These are phyloP conservation scores for Drosophila engyochracea DNA, from an alignment of 2,888 invertebrate species.

Conservation along the genomic window DNA sequence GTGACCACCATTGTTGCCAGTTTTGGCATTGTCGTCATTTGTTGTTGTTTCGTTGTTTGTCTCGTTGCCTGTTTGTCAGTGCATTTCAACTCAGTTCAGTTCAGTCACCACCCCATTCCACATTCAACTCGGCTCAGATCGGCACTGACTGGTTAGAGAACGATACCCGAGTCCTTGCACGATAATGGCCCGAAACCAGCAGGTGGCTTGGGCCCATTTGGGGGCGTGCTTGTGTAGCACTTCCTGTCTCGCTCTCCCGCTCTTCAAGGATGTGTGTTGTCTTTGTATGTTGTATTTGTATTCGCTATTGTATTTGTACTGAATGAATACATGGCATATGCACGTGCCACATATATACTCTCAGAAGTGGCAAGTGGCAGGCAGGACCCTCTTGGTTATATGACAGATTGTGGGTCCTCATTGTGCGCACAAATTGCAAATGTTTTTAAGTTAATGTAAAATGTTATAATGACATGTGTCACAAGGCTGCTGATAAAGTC, in stretches of 20 bases:
- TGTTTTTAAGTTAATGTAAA: slow-evolving; percentile 80
- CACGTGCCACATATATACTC: slow-evolving; percentile 57
- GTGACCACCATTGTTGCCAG: slow-evolving; percentile 66
- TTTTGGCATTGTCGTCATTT: slow-evolving; percentile 60
- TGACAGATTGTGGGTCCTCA: slow-evolving; percentile 35
- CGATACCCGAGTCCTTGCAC: slow-evolving; percentile 48
- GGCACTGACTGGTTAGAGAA: slow-evolving; percentile 29
- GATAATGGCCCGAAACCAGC: slow-evolving; percentile 71
- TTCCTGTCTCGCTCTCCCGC: slow-evolving; percentile 43
- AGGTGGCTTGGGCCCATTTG: slow-evolving; percentile 66
- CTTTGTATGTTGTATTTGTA: slow-evolving; percentile 13
- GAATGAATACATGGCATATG: slow-evolving; percentile 38
- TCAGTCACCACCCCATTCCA: slow-evolving; percentile 46
- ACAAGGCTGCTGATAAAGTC: slow-evolving; percentile 46
- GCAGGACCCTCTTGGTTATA: slow-evolving; percentile 25
- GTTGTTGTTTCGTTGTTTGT: slow-evolving; percentile 47
- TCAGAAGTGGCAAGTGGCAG: slow-evolving; percentile 60
- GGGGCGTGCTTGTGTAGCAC: slow-evolving; percentile 60
- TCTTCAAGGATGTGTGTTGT: slow-evolving; percentile 16
- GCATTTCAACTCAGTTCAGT: slow-evolving; percentile 49
- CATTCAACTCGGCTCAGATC: slow-evolving; percentile 19
- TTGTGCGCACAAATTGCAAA: slow-evolving; percentile 75
- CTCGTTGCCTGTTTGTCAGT: slow-evolving; percentile 70
- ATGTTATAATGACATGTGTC: slow-evolving; percentile 78
- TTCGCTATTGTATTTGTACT: slow-evolving; percentile 15